phyloP scores from a whole-genome alignment of 2,113 vertebrate genomes.

The Periophthalmus modestus region DNA sequence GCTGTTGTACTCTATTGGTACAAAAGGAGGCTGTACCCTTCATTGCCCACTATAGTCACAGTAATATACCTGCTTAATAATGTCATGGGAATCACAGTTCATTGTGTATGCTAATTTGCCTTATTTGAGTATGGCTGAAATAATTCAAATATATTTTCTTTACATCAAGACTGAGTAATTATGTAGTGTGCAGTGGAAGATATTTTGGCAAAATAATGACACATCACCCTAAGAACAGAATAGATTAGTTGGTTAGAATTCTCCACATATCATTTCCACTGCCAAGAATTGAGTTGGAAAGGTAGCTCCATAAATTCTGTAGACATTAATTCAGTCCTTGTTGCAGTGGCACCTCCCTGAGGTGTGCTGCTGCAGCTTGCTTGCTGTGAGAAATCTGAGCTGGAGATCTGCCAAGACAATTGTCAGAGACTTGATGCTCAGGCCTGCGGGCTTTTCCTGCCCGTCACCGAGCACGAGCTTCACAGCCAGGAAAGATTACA shows the following conservation, averaged over 20 bases:
- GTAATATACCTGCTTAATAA: not conserved
- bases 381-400: conserved; percentile 75
- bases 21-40: not conserved
- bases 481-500: conserved; percentile 81
- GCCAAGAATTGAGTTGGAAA: conserved; percentile 23
- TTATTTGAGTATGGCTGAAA: not conserved
- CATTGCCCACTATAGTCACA: not conserved
- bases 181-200: not conserved
- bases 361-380: conserved; percentile 78
- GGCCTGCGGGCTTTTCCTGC: conserved; percentile 76
- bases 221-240: not conserved
- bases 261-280: not conserved
- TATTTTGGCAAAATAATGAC: not conserved
- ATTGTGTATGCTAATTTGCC: not conserved
- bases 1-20: not conserved
- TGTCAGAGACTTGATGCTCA: conserved; percentile 80
- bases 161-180: not conserved
- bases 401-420: conserved; percentile 76
- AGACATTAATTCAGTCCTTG: conserved; percentile 45
- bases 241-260: not conserved
- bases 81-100: not conserved
- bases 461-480: conserved; percentile 73
- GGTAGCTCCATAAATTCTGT: conserved; percentile 26
- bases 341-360: conserved; percentile 53
- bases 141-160: not conserved